phyloP scores from a whole-genome alignment of 2,113 vertebrate species.

The Callithrix jacchus region DNA sequence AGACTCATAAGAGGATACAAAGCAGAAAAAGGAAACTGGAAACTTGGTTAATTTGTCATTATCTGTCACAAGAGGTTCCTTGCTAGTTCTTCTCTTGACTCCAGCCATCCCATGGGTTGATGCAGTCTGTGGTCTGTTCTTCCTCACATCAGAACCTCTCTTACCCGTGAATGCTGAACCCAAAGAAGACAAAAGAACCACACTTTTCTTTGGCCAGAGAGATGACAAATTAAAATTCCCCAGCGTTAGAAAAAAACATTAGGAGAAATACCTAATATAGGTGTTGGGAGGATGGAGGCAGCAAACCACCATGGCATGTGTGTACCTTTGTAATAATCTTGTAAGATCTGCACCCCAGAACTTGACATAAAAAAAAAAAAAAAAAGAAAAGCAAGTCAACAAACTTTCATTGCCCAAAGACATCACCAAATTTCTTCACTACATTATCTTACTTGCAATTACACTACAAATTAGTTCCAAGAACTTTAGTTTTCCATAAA shows the following conservation, averaged over 20 bases:
- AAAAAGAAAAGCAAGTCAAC: neutral
- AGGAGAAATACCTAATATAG: no score
- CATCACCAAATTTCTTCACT: neutral
- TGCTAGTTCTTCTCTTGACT: neutral
- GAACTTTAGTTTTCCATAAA: neutral
- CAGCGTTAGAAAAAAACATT: neutral
- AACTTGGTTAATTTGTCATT: neutral
- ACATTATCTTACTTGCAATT: neutral
- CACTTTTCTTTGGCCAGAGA: neutral
- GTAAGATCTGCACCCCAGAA: no score
- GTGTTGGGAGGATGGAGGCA: no score
- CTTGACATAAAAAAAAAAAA: neutral
- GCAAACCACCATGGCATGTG: no score
- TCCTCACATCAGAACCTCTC: neutral
- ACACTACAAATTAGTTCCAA: neutral
- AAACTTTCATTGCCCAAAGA: neutral
- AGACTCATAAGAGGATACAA: neutral
- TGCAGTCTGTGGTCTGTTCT: neutral
- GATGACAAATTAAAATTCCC: neutral
- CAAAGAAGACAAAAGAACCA: neutral
- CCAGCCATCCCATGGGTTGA: neutral
- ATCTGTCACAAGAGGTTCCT: neutral
- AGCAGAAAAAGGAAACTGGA: neutral
- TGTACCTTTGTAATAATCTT: no score
- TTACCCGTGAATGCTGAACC: neutral